These are phyloP conservation scores for Stylophora pistillata DNA, from an alignment of 64 coral and sea anemone species.

Conservation along the genomic window DNA sequence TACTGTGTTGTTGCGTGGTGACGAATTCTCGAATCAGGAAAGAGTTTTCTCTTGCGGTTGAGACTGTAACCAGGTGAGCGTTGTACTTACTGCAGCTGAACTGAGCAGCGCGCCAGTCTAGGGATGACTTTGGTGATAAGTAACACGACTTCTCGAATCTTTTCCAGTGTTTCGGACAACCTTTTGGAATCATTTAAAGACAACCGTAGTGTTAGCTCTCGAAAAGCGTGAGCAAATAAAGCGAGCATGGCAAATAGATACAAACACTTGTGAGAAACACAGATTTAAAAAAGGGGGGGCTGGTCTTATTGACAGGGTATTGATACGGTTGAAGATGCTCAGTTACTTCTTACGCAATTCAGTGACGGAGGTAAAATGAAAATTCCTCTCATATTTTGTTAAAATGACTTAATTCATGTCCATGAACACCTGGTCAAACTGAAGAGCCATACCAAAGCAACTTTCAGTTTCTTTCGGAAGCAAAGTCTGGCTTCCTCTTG, in stretches of 20 bases:
- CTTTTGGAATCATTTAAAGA: background rate
- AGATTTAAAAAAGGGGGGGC: too few relatives aligned
- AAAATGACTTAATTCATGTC: too few relatives aligned
- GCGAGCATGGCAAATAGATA: background rate
- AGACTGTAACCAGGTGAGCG: background rate
- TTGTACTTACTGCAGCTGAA: background rate
- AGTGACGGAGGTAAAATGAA: too few relatives aligned
- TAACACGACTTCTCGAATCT: background rate
- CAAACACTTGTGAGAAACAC: background rate
- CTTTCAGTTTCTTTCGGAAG: too few relatives aligned
- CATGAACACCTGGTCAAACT: too few relatives aligned
- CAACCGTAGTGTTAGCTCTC: background rate
- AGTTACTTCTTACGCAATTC: too few relatives aligned
- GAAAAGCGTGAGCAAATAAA: background rate
- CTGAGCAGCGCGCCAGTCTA: background rate
- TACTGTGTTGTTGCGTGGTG: background rate
- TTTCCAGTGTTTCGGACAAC: background rate
- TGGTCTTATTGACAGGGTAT: too few relatives aligned
- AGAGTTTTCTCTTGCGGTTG: background rate
- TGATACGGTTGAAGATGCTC: too few relatives aligned
- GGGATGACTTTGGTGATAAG: background rate
- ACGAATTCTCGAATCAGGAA: background rate
- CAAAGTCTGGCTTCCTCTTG: too few relatives aligned
- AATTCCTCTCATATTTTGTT: too few relatives aligned
- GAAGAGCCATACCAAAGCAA: too few relatives aligned